Evolutionary conservation across 2,888 invertebrate species (phyloP).

Genomic region (Luffia ferchaultella): DNA sequence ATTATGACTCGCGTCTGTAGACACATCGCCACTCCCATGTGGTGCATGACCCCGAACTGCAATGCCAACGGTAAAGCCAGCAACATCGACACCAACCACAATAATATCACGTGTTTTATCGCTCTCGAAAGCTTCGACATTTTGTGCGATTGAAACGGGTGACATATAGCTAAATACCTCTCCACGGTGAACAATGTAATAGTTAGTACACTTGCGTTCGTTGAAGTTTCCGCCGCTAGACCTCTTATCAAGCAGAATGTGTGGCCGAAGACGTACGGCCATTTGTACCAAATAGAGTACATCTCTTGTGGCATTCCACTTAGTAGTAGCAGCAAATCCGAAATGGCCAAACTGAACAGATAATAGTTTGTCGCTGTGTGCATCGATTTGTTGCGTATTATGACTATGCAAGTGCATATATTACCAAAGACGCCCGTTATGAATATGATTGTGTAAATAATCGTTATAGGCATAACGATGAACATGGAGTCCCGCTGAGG

Average conservation of each 20-base stretch:
- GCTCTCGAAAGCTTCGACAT: constrained; percentile 89
- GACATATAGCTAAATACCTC: constrained; percentile 70
- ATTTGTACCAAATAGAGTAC: constrained; percentile 79
- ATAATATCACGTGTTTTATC: constrained; percentile 77
- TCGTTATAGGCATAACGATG: constrained; percentile 76
- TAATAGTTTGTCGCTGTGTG: constrained; percentile 85
- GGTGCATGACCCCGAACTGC: constrained; percentile 45
- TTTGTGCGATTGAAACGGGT: constrained; percentile 75
- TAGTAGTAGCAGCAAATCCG: constrained; percentile 79
- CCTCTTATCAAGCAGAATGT: constrained; percentile 81
- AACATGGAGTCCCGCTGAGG: constrained; percentile 63
- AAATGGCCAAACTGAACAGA: constrained; percentile 84
- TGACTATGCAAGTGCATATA: constrained; percentile 85
- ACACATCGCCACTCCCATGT: constrained; percentile 48
- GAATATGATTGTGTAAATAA: constrained; percentile 81
- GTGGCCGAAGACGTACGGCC: constrained; percentile 81
- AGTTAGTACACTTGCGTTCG: constrained; percentile 79
- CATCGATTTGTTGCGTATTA: constrained; percentile 82
- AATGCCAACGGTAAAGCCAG: constrained; percentile 77
- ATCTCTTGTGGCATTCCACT: constrained; percentile 87
- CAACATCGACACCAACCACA: constrained; percentile 82
- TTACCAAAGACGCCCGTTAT: constrained; percentile 83
- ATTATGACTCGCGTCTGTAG: constrained; percentile 58
- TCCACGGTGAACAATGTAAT: constrained; percentile 89
- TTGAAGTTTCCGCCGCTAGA: constrained; percentile 80